Evolutionary conservation across 2,113 vertebrate species (phyloP), one percentile per base, ranked within the genome.

Genomic region (Gyps fulvus): DNA sequence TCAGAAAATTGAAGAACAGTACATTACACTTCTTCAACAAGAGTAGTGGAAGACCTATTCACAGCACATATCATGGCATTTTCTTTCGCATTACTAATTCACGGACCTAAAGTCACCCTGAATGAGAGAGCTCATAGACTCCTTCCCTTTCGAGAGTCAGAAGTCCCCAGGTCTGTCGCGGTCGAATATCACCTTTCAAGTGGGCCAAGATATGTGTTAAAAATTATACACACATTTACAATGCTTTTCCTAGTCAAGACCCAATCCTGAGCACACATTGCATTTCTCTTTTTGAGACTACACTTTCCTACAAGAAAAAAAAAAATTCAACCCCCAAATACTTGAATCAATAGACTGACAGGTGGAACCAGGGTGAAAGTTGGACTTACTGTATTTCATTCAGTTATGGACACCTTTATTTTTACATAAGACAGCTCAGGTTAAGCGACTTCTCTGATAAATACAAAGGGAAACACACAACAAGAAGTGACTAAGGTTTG

Each of bases 1-100:
- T 0, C 47, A 65, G 69, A 76, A 61, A 72, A 59, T 0, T 16
- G 13, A 40, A 82, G 27, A 55, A 67, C 0, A 0, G 13, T 42
- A 67, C 20, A 18, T 32, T n/a, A 54, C 10, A 80, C 15, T 49
- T 42, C 38, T 83, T 80, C 70, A 31, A 1, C 18, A 13, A 5
- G 61, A 59, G 22, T 42, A 57, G 22, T 38, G 11, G 19, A 54
- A 49, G 31, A 16, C 2, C 36, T 26, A 15, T 13, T 54, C 45
- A 49, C 29, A 54, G 49, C 10, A 45, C 13, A 4, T 16, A 10
- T 0, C 74, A 13, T 5, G 23, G 63, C 13, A 7, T 6, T 34
- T 13, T 31, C 19, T 54, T 57, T 14, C 8, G 36, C 71, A n/a
- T 27, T 63, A 10, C 21, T 83, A 36, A 7, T 45, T n/a, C 47